Evolutionary conservation across 2,888 invertebrate species (phyloP).

Genomic region (Drosophila mimica): DNA sequence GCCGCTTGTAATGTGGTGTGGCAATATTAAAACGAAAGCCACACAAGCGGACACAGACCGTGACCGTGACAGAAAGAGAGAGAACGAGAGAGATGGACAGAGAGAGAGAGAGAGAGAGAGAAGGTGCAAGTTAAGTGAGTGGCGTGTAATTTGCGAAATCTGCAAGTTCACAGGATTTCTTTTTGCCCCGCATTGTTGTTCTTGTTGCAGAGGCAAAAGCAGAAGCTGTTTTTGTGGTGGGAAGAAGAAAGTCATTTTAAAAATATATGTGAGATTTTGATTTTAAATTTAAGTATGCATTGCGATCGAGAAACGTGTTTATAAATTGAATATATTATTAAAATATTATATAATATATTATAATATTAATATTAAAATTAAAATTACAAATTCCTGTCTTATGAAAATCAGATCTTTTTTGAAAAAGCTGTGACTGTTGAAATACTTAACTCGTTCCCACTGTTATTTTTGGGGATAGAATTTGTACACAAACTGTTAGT

Average conservation of each 20-base stretch:
- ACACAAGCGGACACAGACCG: constrained; percentile 48
- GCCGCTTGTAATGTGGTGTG: constrained; percentile 47
- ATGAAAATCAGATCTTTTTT: background rate
- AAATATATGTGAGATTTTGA: background rate
- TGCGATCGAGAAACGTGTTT: background rate
- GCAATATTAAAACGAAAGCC: constrained; percentile 57
- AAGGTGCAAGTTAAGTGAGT: constrained; percentile 31
- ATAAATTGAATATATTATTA: no score
- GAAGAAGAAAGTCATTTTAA: background rate
- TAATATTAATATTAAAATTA: background rate
- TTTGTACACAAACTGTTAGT: background rate
- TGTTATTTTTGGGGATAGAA: background rate
- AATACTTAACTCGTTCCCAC: background rate
- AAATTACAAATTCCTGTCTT: background rate
- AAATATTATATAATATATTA: no score
- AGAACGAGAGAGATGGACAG: background rate
- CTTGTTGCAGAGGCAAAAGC: background rate
- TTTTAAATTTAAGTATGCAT: background rate
- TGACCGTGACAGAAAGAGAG: constrained; percentile 9
- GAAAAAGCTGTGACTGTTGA: background rate
- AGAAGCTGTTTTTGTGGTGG: background rate
- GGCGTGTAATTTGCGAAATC: constrained; percentile 40
- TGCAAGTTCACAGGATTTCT: constrained; percentile 54
- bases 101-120: constrained; percentile 5
- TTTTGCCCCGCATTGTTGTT: background rate